Evolutionary conservation across 2,797 vertebrate genomes (phyloP).

Genomic region (Sebastiscus tertius): DNA sequence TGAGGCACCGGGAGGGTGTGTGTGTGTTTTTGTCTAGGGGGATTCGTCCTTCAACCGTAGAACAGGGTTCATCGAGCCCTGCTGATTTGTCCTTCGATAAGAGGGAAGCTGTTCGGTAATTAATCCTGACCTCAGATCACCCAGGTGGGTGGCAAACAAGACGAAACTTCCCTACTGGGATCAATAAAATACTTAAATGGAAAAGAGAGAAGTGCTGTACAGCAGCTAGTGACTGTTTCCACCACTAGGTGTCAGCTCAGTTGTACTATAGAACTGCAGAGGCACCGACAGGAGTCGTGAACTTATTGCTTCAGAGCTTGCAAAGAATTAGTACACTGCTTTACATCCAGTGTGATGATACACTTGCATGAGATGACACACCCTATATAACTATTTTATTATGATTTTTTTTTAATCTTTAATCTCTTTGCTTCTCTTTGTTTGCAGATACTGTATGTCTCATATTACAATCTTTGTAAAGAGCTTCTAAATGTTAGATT

Average conservation of each 20-base stretch:
- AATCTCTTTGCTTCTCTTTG: neutral
- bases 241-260: conserved; percentile 75
- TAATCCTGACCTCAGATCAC: conserved; percentile 52
- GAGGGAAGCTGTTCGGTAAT: conserved; percentile 28
- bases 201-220: neutral
- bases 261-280: conserved; percentile 43
- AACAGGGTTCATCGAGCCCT: conserved; percentile 2
- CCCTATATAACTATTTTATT: neutral
- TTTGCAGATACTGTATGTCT: neutral
- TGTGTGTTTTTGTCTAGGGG: neutral
- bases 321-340: neutral
- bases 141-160: conserved; percentile 17
- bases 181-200: conserved; percentile 40
- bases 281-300: neutral
- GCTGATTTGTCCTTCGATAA: conserved; percentile 43
- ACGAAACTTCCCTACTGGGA: conserved; percentile 26
- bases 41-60: conserved; percentile 22
- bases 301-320: neutral
- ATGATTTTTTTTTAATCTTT: neutral
- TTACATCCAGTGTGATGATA: neutral
- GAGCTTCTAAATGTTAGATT: neutral
- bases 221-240: neutral
- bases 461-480: neutral
- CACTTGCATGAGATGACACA: neutral
- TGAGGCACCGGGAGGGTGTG: neutral